Conservation (phyloP, 1,140 invertebrate genomes). For the Ericerus pela region DNA sequence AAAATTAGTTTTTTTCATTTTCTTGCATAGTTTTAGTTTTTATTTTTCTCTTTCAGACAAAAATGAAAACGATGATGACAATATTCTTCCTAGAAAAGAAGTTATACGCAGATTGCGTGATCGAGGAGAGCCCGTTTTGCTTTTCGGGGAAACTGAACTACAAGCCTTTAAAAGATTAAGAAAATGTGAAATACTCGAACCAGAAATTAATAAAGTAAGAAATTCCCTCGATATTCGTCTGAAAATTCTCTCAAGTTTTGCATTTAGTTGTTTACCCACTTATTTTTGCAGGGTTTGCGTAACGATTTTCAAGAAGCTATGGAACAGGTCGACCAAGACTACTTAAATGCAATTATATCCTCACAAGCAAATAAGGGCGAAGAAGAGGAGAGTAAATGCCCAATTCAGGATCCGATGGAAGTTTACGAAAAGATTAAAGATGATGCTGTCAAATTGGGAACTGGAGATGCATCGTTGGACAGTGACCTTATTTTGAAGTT, state of each 20-base stretch:
- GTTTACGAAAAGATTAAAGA: conserved; percentile 78
- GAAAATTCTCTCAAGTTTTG: neutral
- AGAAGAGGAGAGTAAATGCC: conserved; percentile 44
- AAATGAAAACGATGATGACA: conserved; percentile 18
- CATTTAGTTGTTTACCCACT: neutral
- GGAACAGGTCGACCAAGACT: conserved; percentile 93
- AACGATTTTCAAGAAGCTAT: conserved; percentile 99
- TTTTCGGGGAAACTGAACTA: conserved; percentile 82
- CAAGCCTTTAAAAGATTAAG: conserved; percentile 78
- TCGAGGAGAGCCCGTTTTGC: conserved; percentile 70
- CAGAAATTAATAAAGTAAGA: conserved; percentile 76
- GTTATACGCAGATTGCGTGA: conserved; percentile 81
- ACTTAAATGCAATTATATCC: conserved; percentile 77
- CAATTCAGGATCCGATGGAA: conserved; percentile 63
- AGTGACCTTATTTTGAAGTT: conserved; percentile 75
- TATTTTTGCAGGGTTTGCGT: conserved; percentile 55
- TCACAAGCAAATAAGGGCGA: conserved; percentile 36
- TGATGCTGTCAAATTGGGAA: conserved; percentile 63
- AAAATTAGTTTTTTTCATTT: too few relatives aligned
- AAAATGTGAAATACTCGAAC: conserved; percentile 83
- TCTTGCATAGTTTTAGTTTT: too few relatives aligned
- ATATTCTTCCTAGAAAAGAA: conserved; percentile 55
- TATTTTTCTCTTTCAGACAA: too few relatives aligned
- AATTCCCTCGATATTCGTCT: conserved; percentile 15
- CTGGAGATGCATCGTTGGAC: conserved; percentile 64